Base-by-base conservation (phyloP, 2,888 invertebrate genomes). In the Urechis unicinctus region DNA sequence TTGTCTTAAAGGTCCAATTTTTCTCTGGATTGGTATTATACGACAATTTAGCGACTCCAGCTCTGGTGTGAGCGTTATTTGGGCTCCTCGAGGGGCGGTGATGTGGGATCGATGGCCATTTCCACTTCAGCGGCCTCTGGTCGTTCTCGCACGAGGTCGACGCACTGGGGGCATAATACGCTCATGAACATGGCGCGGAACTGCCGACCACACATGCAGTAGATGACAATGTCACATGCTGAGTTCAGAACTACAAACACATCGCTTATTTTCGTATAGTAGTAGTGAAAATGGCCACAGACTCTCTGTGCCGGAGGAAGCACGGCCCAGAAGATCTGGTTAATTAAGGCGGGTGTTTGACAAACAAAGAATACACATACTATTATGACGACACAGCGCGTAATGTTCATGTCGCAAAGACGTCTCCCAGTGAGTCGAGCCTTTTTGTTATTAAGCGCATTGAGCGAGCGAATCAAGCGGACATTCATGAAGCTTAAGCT, bases 261-360 rank as follows among this genome's bases (percentile, higher is more conserved):
- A 36, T 63, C 63, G 30, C 62, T 59, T 26, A 63, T 21, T 29
- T 53, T 56, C 36, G 63, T 62, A 55, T 62, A 63, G 51, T 63
- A 63, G 52, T 55, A 63, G 49, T 63, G 61, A 36, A 63, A 62
- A 6, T 50, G 45, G 2, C 63, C 63, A 45, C 61, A 62, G 26
- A 47, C 30, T 2, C 59, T 29, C 9, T 55, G 56, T 1, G 29
- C 47, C 13, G 22, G 26, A 29, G 31, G 30, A 29, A 50, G 42
- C 17, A 53, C 36, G 9, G 61, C 61, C 63, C 61, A 62, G 44
- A 62, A 60, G 41, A 63, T 62, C 50, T 63, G 63, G 48, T 63
- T 63, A 52, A 63, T 48, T 28, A 63, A 50, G 2, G 63, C 63
- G 22, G 63, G 63, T 4, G 63, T 62, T 48, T 63, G 63, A 31